A percentile compares a stretch with the other conserved stretches of the same genome.
phyloP scores from a whole-genome alignment of 1,140 invertebrate genomes.

The Lepidurus packardi region DNA sequence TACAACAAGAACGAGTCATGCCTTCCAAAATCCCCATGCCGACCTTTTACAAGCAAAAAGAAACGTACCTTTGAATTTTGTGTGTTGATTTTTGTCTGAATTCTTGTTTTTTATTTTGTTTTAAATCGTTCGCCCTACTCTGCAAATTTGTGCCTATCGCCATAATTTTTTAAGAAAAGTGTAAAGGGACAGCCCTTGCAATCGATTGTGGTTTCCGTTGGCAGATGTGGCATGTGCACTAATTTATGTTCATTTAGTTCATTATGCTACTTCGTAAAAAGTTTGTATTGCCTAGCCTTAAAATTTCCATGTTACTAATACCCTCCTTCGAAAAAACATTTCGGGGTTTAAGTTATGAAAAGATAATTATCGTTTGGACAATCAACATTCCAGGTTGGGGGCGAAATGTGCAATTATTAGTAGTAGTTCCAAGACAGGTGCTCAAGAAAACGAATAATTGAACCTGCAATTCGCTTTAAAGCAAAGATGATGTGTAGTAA shows the following conservation, averaged over 20 bases:
- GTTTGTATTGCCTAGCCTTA: no score
- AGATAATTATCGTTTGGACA: neutral
- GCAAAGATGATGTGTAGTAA: neutral
- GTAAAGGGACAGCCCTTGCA: no score
- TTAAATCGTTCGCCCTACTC: no score
- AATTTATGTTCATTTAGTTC: no score
- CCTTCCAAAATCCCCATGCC: neutral
- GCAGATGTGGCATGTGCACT: no score
- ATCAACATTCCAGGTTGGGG: constrained; percentile 18
- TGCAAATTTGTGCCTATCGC: no score
- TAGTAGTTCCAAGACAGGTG: constrained; percentile 1
- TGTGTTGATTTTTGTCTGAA: neutral
- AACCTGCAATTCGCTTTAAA: neutral
- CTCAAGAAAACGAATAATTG: neutral
- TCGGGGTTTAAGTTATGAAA: no score
- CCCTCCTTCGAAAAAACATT: no score
- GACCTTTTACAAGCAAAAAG: neutral
- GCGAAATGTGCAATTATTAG: constrained; percentile 4
- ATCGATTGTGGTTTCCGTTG: no score
- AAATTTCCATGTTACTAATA: no score
- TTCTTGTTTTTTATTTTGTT: neutral
- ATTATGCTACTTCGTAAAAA: no score
- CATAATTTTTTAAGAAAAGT: no score
- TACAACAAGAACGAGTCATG: neutral
- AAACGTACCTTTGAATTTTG: neutral